Conservation (phyloP, 2,888 invertebrate genomes). For the Nemapogon koenigi region DNA sequence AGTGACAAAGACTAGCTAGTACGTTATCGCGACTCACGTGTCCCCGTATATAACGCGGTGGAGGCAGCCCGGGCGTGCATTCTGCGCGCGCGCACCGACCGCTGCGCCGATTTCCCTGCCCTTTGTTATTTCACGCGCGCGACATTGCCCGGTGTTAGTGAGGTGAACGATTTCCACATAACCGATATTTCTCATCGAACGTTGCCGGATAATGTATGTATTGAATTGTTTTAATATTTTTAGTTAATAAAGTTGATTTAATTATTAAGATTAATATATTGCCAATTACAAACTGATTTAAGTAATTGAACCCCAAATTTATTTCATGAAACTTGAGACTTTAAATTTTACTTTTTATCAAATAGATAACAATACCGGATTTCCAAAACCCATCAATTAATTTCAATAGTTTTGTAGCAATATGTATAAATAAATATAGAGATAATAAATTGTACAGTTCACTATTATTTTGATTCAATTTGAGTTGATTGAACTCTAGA, state of each 20-base stretch:
- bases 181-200: not conserved
- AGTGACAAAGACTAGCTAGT: slow-evolving; percentile 26
- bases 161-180: slow-evolving; percentile 41
- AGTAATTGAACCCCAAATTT: too few relatives aligned
- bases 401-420: too few relatives aligned
- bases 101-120: slow-evolving; percentile 36
- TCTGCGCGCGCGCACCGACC: slow-evolving; percentile 32
- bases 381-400: too few relatives aligned
- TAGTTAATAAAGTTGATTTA: not conserved
- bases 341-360: too few relatives aligned
- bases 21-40: slow-evolving; percentile 44
- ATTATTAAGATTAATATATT: not conserved
- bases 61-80: slow-evolving; percentile 53
- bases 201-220: not conserved
- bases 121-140: slow-evolving; percentile 40
- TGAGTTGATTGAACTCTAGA: too few relatives aligned
- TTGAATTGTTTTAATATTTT: not conserved
- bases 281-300: too few relatives aligned
- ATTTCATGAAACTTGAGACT: too few relatives aligned
- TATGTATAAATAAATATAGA: too few relatives aligned
- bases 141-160: slow-evolving; percentile 42
- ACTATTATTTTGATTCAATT: too few relatives aligned
- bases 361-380: too few relatives aligned
- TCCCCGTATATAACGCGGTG: slow-evolving; percentile 43
- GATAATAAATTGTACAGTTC: too few relatives aligned